phyloP scores from a whole-genome alignment of 2,888 invertebrate genomes.

The Crioceris asparagi region DNA sequence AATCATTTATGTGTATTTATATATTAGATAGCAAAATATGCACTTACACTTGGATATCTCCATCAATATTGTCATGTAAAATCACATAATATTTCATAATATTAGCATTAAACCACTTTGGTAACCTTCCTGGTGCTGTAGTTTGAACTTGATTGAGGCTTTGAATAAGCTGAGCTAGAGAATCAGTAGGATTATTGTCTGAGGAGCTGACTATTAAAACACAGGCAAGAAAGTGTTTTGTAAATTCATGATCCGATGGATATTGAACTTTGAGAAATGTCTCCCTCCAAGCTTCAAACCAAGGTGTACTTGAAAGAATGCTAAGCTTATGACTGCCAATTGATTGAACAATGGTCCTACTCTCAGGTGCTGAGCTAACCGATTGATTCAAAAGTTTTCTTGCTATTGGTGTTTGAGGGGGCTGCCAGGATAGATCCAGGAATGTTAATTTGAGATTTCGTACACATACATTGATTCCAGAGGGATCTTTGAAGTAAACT shows the following conservation, averaged over 20 bases:
- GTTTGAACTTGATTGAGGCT: constrained; percentile 63
- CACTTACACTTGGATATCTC: constrained; percentile 64
- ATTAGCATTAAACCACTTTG: constrained; percentile 72
- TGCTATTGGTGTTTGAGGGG: constrained; percentile 71
- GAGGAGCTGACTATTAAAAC: constrained; percentile 62
- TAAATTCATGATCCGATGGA: constrained; percentile 93
- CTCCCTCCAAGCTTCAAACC: constrained; percentile 95
- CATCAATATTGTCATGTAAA: constrained; percentile 69
- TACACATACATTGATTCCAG: constrained; percentile 59
- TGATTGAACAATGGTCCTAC: constrained; percentile 23
- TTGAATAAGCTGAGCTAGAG: constrained; percentile 69
- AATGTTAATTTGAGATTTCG: constrained; percentile 69
- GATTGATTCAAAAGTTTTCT: constrained; percentile 64
- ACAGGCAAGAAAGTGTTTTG: constrained; percentile 78
- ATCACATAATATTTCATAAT: constrained; percentile 83
- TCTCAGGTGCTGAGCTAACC: constrained; percentile 32
- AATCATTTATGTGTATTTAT: constrained; percentile 5
- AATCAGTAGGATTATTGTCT: constrained; percentile 70
- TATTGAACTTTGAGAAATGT: constrained; percentile 80
- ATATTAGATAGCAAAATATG: background rate
- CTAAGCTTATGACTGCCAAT: constrained; percentile 47
- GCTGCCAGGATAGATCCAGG: constrained; percentile 70
- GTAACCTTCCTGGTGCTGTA: constrained; percentile 55
- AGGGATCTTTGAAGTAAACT: constrained; percentile 80
- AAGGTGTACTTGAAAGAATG: constrained; percentile 70